Evolutionary conservation across 2,888 invertebrate genomes (phyloP), one percentile per base, ranked within the genome.

Genomic region (Ormia ochracea): DNA sequence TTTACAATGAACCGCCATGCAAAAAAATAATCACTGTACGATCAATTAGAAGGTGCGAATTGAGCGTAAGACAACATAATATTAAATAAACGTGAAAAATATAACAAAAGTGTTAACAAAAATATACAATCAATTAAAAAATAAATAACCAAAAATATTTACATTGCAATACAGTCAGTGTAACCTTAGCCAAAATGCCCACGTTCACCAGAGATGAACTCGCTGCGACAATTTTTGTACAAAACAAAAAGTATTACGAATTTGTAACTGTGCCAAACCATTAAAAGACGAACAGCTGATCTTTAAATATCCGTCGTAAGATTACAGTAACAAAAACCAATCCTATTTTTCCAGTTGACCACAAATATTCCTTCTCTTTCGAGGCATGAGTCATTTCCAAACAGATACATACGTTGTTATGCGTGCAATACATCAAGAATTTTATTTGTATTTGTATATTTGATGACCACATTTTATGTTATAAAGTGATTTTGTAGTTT

Each of bases 31-130:
- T n/a, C 10, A 26, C 12, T 26, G 45, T 28, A 26, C 54, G 26
- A 72, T 43, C 33, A 23, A 68, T 23, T 68, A 68, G 68, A 76
- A 80, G 68, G 80, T 80, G 80, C 58, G 63, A 80, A 72, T 59
- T 70, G 31, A 54, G 28, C 36, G 45, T n/a, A 52, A 63, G 63
- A 78, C 65, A 75, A 72, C 74, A 69, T 66, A 66, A 75, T 72
- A 66, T 5, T 38, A 12, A 50, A 48, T 0, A 28, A 50, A 6
- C 9, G 26, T 33, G 31, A 36, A 38, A 54, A 21, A 56, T 41
- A 56, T 12, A 45, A 58, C 26, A 45, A 59, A 28, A 58, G 3
- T 10, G 28, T 3, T 3, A 31, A 59, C 21, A 61, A 66, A 65
- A 26, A 31, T 31, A 2, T 6, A 54, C 9, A 43, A 63, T 66